Evolutionary conservation across 2,797 vertebrate species (phyloP).

Genomic region (Rhinichthys osculus): DNA sequence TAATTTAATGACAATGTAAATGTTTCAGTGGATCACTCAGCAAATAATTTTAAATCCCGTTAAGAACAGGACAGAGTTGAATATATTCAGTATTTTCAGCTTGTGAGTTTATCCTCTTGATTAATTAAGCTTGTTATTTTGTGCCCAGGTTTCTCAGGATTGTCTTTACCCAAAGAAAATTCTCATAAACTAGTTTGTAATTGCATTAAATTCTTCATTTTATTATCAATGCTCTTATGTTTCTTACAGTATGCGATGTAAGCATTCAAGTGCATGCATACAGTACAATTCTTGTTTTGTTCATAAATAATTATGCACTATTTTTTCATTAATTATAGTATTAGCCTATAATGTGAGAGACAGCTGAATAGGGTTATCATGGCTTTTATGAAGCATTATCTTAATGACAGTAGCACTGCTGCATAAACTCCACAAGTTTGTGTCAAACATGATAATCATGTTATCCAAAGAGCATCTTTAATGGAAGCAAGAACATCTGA

Average conservation of each 20-base stretch:
- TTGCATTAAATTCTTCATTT: background rate
- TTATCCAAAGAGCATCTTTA: background rate
- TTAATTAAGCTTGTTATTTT: constrained; percentile 8
- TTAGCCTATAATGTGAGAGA: background rate
- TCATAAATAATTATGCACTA: background rate
- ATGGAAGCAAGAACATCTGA: background rate
- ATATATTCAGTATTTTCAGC: constrained; percentile 1
- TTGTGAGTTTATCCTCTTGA: background rate
- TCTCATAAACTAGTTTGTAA: background rate
- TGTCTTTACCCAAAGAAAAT: background rate
- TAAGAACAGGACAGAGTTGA: constrained; percentile 30
- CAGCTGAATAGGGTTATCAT: background rate
- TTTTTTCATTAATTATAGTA: background rate
- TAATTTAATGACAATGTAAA: background rate
- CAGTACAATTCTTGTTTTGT: too few relatives aligned
- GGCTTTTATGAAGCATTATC: background rate
- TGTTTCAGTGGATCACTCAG: background rate
- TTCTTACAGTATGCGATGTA: background rate
- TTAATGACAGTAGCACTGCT: background rate
- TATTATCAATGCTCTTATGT: background rate
- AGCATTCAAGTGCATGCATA: background rate
- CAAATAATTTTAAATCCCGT: background rate
- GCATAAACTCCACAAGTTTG: background rate
- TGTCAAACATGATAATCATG: background rate
- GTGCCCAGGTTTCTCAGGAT: constrained; percentile 13